Percentiles rank a stretch among this genome's conserved stretches.
These are phyloP conservation scores for Micrasema minimum DNA, from an alignment of 1,140 invertebrate species.

Conservation along the genomic window DNA sequence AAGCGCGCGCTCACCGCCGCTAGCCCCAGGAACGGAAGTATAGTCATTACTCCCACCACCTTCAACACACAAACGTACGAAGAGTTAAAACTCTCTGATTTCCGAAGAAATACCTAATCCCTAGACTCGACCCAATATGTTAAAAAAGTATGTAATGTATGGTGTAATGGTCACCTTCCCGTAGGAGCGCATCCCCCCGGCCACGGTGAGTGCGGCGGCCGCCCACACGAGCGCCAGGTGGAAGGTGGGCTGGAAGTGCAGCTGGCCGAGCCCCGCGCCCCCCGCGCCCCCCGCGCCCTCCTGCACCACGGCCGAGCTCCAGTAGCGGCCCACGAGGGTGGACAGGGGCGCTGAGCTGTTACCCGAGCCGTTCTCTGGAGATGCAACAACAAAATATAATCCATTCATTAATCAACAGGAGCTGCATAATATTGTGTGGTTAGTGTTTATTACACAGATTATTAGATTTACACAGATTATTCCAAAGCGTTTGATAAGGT, in stretches of 20 bases:
- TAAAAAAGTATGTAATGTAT: no score
- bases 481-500: no score
- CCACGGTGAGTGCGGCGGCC: slow-evolving; percentile 87
- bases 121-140: no score
- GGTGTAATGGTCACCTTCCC: no score
- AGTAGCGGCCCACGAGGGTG: slow-evolving; percentile 85
- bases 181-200: slow-evolving; percentile 87
- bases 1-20: slow-evolving; percentile 79
- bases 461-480: no score
- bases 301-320: slow-evolving; percentile 83
- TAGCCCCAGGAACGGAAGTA: slow-evolving; percentile 78
- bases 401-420: no score
- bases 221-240: slow-evolving; percentile 92
- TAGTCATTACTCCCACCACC: slow-evolving; percentile 76
- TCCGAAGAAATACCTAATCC: not conserved
- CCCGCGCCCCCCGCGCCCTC: slow-evolving; percentile 66
- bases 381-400: slow-evolving; percentile 10
- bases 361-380: slow-evolving; percentile 32
- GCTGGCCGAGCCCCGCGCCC: slow-evolving; percentile 66
- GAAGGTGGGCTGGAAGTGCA: slow-evolving; percentile 89
- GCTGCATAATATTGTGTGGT: not conserved
- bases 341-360: slow-evolving; percentile 71
- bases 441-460: slow-evolving; percentile 4
- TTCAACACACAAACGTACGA: slow-evolving; percentile 54
- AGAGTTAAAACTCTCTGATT: not conserved